A percentile compares a stretch with the other conserved stretches of the same genome.
Conservation (phyloP, 2,797 vertebrate species). For the Botia kubotai region DNA sequence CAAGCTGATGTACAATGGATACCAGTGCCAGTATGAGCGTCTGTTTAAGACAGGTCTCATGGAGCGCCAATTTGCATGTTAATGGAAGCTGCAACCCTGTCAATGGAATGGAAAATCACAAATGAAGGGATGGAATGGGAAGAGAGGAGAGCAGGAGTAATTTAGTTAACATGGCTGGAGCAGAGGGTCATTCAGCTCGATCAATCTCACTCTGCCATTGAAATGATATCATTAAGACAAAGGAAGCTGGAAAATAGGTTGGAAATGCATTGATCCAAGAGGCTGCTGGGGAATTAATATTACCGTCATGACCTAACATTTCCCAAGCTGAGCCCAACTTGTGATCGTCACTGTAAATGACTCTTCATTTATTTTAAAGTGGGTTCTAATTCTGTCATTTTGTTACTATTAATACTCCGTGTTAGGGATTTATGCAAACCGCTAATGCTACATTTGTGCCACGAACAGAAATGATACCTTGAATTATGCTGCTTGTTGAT, state of each 20-base stretch:
- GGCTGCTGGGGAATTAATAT: conserved; percentile 30
- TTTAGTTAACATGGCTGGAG: conserved; percentile 57
- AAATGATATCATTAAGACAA: conserved; percentile 55
- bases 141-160: conserved; percentile 48
- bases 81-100: conserved; percentile 72
- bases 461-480: background rate
- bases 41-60: conserved; percentile 67
- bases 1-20: conserved; percentile 44
- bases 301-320: conserved; percentile 33
- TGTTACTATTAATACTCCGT: conserved; percentile 1
- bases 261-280: conserved; percentile 55
- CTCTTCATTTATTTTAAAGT: background rate
- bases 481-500: background rate
- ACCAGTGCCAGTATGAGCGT: conserved; percentile 61
- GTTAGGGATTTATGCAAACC: background rate
- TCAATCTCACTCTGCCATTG: conserved; percentile 55
- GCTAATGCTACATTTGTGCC: background rate
- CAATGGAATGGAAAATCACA: conserved; percentile 67
- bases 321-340: background rate
- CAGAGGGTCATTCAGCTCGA: conserved; percentile 52
- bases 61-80: conserved; percentile 72
- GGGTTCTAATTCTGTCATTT: background rate
- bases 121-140: conserved; percentile 55
- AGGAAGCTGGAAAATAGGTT: conserved; percentile 48
- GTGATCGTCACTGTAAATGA: background rate